These are phyloP conservation scores for Stratiomys singularior DNA, from an alignment of 2,888 invertebrate genomes.

Conservation along the genomic window DNA sequence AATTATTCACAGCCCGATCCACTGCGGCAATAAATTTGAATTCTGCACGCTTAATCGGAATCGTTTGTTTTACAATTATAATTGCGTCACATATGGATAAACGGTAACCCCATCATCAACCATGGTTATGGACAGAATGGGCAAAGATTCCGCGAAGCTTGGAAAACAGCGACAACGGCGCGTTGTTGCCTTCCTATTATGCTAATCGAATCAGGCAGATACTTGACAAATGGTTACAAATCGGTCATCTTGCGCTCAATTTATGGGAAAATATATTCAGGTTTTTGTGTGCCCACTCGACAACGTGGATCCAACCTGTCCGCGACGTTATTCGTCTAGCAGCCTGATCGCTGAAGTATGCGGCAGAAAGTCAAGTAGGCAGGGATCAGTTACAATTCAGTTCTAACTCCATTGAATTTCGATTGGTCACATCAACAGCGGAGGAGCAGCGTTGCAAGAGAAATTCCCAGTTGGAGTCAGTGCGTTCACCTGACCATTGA, in stretches of 20 bases:
- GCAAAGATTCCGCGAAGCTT: constrained; percentile 31
- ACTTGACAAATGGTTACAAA: constrained; percentile 48
- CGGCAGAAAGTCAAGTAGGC: not conserved
- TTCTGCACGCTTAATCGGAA: no score
- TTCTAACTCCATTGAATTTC: not conserved
- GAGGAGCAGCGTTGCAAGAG: not conserved
- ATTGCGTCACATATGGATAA: not conserved
- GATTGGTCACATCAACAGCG: not conserved
- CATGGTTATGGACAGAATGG: not conserved
- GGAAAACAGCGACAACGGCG: constrained; percentile 29
- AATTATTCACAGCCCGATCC: no score
- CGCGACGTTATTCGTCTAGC: constrained; percentile 37
- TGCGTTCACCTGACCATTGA: not conserved
- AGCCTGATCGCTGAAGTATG: not conserved
- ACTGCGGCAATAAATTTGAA: no score
- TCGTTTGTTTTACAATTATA: no score
- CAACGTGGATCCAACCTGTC: constrained; percentile 5
- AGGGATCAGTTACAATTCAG: constrained; percentile 29
- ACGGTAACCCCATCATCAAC: constrained; percentile 7
- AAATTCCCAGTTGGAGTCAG: not conserved
- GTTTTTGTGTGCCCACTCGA: constrained; percentile 10
- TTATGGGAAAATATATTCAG: constrained; percentile 38
- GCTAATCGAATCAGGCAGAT: constrained; percentile 47
- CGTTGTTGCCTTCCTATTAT: constrained; percentile 46
- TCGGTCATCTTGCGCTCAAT: constrained; percentile 44